Conservation (phyloP, 2,797 vertebrate species). For the Phoeniculus purpureus region DNA sequence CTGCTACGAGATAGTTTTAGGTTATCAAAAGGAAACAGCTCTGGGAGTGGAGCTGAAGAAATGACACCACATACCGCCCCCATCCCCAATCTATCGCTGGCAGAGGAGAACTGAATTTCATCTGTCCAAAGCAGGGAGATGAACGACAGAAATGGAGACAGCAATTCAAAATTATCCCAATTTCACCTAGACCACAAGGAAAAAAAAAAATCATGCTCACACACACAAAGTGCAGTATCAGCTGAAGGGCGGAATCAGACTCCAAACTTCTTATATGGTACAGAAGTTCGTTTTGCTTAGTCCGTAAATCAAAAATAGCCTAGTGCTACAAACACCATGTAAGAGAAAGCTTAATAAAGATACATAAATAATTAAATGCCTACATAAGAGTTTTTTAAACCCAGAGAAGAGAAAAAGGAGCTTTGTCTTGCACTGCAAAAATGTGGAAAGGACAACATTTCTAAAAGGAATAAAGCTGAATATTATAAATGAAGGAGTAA, state of each 20-base stretch:
- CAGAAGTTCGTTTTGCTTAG: constrained; percentile 37
- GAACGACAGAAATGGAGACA: not conserved
- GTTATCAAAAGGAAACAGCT: not conserved
- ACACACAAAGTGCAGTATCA: not conserved
- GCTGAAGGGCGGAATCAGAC: not conserved
- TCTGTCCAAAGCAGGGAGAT: not conserved
- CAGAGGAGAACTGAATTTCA: not conserved
- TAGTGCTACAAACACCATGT: not conserved
- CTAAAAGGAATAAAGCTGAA: not conserved
- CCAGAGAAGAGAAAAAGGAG: not conserved
- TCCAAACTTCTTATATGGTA: not conserved
- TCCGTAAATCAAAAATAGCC: constrained; percentile 55
- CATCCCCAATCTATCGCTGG: not conserved
- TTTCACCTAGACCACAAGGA: constrained; percentile 12
- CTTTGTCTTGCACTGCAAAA: constrained; percentile 2
- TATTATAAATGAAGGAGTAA: not conserved
- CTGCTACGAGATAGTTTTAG: not conserved
- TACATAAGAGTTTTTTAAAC: not conserved
- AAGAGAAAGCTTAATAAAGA: constrained; percentile 31
- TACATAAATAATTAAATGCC: constrained; percentile 53
- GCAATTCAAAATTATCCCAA: not conserved
- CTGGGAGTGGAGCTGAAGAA: not conserved
- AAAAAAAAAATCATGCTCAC: not conserved
- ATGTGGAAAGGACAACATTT: not conserved
- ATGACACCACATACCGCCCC: no score